These are phyloP conservation scores for Cyphomyrus discorhynchus DNA, from an alignment of 2,113 vertebrate genomes.

Conservation along the genomic window DNA sequence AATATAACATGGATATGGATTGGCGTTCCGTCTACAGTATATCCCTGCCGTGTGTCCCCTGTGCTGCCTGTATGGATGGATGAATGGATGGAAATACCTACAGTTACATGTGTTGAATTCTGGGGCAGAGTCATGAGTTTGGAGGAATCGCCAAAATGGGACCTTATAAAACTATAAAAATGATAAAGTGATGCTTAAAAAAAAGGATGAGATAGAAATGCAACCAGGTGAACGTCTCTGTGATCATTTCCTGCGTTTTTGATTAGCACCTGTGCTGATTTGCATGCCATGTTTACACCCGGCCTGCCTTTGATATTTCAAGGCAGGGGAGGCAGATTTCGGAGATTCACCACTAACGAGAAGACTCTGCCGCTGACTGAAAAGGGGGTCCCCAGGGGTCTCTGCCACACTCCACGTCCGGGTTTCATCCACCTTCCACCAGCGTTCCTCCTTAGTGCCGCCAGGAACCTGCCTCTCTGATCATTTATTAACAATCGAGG, in stretches of 20 bases:
- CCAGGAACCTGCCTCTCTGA: slow-evolving; percentile 4
- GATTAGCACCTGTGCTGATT: not conserved
- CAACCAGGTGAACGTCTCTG: not conserved
- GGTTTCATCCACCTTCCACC: not conserved
- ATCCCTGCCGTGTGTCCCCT: not conserved
- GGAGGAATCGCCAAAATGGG: not conserved
- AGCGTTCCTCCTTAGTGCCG: not conserved
- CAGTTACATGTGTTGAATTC: not conserved
- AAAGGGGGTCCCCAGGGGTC: not conserved
- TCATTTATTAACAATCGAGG: slow-evolving; percentile 7
- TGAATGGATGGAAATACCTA: not conserved
- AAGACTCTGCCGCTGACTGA: not conserved
- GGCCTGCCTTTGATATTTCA: not conserved
- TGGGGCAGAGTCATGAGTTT: not conserved
- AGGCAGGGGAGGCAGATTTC: not conserved
- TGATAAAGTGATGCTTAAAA: not conserved
- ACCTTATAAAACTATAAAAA: not conserved
- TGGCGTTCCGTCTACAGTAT: not conserved
- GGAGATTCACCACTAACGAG: not conserved
- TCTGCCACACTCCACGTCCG: not conserved
- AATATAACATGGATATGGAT: not conserved
- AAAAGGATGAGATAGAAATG: not conserved
- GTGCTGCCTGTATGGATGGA: not conserved
- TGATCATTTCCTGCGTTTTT: not conserved
- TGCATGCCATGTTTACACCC: slow-evolving; percentile 3